Evolutionary conservation across 2,113 vertebrate genomes (phyloP).

Genomic region (Gymnorhina tibicen): DNA sequence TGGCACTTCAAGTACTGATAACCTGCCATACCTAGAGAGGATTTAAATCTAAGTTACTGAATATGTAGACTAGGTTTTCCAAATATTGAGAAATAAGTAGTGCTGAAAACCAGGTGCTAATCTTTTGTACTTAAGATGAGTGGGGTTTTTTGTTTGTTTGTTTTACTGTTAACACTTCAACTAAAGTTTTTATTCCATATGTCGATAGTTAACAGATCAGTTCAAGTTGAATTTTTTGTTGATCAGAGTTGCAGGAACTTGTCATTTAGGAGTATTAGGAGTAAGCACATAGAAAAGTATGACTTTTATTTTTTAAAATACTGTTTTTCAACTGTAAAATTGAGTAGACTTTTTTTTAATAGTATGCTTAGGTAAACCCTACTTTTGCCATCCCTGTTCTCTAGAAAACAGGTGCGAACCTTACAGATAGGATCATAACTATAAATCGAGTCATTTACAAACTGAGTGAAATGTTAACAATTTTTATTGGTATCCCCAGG

Average conservation of each 20-base stretch:
- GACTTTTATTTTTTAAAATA: not conserved
- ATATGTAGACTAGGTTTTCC: not conserved
- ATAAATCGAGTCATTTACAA: not conserved
- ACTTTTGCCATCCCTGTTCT: not conserved
- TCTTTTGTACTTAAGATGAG: fast-evolving
- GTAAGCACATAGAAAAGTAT: not conserved
- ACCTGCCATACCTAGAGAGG: not conserved
- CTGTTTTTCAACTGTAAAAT: not conserved
- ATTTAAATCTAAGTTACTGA: not conserved
- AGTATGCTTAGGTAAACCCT: not conserved
- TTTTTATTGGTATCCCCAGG: not conserved
- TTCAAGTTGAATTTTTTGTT: not conserved
- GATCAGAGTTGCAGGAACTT: not conserved
- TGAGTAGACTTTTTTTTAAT: not conserved
- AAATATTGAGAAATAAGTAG: not conserved
- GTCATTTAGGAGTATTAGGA: not conserved
- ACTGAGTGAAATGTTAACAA: not conserved
- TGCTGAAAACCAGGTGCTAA: not conserved
- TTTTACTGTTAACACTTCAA: not conserved
- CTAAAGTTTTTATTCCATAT: not conserved
- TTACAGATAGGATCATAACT: not conserved
- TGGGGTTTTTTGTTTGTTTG: not conserved
- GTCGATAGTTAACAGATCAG: not conserved
- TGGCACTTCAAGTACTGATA: not conserved
- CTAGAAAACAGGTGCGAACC: not conserved